These are phyloP conservation scores for Adoxophyes honmai DNA, from an alignment of 1,140 invertebrate species.

Conservation along the genomic window DNA sequence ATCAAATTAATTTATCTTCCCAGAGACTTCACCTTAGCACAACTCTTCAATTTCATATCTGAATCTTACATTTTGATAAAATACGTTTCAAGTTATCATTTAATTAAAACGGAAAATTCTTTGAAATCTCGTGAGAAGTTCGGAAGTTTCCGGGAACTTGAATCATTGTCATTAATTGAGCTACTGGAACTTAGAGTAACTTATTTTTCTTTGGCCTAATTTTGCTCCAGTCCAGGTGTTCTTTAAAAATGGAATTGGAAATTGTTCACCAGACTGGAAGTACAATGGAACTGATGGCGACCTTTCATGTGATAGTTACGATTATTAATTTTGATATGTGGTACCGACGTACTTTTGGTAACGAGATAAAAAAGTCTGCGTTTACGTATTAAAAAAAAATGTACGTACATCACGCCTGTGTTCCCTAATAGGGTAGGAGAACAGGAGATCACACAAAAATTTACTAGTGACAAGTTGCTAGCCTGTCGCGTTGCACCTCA, in stretches of 20 bases:
- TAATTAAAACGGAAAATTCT: conserved; percentile 13
- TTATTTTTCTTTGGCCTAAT: conserved; percentile 11
- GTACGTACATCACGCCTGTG: too few species aligned
- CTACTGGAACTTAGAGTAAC: conserved; percentile 3
- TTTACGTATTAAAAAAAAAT: too few species aligned
- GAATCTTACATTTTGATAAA: conserved; percentile 6
- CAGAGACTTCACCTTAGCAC: neutral
- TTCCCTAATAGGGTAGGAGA: too few species aligned
- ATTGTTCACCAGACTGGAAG: neutral
- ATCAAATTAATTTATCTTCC: neutral
- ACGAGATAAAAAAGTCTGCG: too few species aligned
- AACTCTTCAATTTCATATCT: neutral
- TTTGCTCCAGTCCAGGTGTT: neutral
- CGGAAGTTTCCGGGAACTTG: neutral
- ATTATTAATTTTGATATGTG: too few species aligned
- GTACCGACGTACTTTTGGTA: too few species aligned
- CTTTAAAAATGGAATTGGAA: neutral
- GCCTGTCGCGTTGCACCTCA: too few species aligned
- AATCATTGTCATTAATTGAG: conserved; percentile 12
- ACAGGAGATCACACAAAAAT: too few species aligned
- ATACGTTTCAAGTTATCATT: neutral
- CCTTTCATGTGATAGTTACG: too few species aligned
- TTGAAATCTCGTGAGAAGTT: conserved; percentile 1
- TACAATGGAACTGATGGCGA: too few species aligned
- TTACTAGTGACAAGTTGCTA: too few species aligned